Percentiles rank a stretch among this genome's conserved stretches.
Evolutionary conservation across 1,140 invertebrate species (phyloP).

Genomic region (Zaprionus ornatus): DNA sequence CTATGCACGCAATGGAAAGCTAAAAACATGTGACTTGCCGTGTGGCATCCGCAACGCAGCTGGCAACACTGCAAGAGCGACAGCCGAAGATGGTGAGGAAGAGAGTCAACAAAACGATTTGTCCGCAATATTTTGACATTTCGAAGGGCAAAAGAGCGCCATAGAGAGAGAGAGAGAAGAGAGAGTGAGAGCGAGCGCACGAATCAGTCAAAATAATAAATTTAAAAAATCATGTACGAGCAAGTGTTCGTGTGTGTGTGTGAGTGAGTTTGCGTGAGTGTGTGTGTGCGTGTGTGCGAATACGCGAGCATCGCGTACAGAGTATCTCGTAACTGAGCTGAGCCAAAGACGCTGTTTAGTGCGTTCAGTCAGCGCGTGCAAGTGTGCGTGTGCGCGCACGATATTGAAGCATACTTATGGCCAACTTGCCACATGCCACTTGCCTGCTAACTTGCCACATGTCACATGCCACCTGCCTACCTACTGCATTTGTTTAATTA

Average conservation of each 20-base stretch:
- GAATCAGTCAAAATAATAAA: slow-evolving; percentile 63
- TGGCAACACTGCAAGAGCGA: slow-evolving; percentile 16
- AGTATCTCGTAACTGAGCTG: slow-evolving; percentile 19
- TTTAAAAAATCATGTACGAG: slow-evolving; percentile 44
- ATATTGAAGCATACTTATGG: slow-evolving; percentile 69
- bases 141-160: slow-evolving; percentile 74
- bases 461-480: not conserved
- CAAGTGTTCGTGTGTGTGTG: slow-evolving; percentile 10
- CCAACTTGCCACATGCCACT: not conserved
- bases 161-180: slow-evolving; percentile 3
- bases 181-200: not conserved
- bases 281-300: slow-evolving; percentile 7
- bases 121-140: slow-evolving; percentile 80
- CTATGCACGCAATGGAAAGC: slow-evolving; percentile 7
- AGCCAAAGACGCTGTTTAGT: slow-evolving; percentile 38
- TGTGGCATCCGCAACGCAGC: not conserved
- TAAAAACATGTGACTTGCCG: slow-evolving; percentile 67
- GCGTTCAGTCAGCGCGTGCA: not conserved
- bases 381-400: slow-evolving; percentile 25
- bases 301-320: slow-evolving; percentile 3
- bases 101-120: slow-evolving; percentile 32
- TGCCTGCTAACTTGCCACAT: not conserved
- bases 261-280: slow-evolving; percentile 5
- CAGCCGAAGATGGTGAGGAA: not conserved
- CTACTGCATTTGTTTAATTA: slow-evolving; percentile 65